Evolutionary conservation across 2,888 invertebrate genomes (phyloP), one percentile per base, ranked within the genome.

Genomic region (Synanthedon andrenaeformis): DNA sequence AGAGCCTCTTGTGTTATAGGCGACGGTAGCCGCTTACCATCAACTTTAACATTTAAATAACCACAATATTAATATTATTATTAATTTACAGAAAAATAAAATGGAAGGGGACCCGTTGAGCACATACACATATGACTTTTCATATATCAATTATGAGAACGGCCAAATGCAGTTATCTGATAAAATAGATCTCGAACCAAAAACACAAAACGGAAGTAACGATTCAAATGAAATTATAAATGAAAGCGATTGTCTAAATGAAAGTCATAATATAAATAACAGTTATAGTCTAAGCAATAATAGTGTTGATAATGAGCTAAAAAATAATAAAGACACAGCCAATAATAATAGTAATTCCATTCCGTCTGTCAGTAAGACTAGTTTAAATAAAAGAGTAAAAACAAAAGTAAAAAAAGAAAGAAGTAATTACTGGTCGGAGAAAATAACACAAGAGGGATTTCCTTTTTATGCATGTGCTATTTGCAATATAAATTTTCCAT

Each of bases 391-490:
- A 11, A 57, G 58, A 4, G 63, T 63, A 53, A 59, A 58, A 49
- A 60, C 54, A 54, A 67, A 60, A 53, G 58, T 23, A 56, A 63
- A 59, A 57, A 76, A 73, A 3, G 76, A 68, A 49, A 67, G 69
- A 1, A 78, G 73, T 28, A 78, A 61, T 57, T 82, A 76, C 42
- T 78, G 79, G 67, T 82, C 82, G 0, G 76, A 78, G 17, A 85
- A 86, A 55, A 80, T 86, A 4, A 67, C 61, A 0, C 82, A 84
- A 45, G 69, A 75, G 13, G 65, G 76, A 0, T 86, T 77, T 45
- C 74, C 78, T 0, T 87, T 84, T 54, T 87, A 82, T 23, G 84
- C 83, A 0, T 87, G 86, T 56, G 65, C 86, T 0, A 70, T 86
- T 0, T 87, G 86, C 45, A 77, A 85, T 52, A 67, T 84, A 2